A percentile compares a stretch with the other conserved stretches of the same genome.
Evolutionary conservation across 2,113 vertebrate genomes (phyloP).

Genomic region (Neogale vison): DNA sequence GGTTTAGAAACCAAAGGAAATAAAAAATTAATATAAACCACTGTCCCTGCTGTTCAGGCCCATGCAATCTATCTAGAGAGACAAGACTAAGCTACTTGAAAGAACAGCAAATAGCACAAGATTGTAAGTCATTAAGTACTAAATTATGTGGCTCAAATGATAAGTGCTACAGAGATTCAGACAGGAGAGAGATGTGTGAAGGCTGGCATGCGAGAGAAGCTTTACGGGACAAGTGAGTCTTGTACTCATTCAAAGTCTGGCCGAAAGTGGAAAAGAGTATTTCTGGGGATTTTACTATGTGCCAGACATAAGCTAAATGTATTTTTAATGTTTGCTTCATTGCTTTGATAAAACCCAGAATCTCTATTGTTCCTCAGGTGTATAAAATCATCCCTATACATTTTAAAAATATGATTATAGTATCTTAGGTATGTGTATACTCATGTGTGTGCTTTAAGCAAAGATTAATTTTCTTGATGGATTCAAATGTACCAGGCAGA

Average conservation of each 20-base stretch:
- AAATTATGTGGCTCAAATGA: neutral
- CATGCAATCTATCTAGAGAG: constrained; percentile 33
- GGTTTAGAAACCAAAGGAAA: constrained; percentile 9
- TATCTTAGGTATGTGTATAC: neutral
- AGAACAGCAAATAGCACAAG: neutral
- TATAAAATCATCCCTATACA: neutral
- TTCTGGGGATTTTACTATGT: neutral
- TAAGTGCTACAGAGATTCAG: constrained; percentile 1
- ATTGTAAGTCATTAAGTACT: neutral
- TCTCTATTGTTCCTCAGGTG: neutral
- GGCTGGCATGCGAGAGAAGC: neutral
- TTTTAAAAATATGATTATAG: neutral
- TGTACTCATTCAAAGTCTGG: neutral
- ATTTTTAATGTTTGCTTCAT: neutral
- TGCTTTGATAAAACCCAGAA: neutral
- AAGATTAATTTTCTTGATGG: constrained; percentile 15
- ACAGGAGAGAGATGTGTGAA: neutral
- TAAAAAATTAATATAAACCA: constrained; percentile 32
- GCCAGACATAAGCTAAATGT: neutral
- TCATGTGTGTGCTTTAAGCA: neutral
- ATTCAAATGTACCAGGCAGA: neutral
- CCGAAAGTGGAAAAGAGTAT: neutral
- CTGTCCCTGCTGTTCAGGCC: neutral
- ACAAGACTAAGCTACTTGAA: constrained; percentile 39
- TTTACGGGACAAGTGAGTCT: neutral